Base-by-base conservation (phyloP, 1,140 invertebrate genomes). In the Aphelenchoides besseyi region DNA sequence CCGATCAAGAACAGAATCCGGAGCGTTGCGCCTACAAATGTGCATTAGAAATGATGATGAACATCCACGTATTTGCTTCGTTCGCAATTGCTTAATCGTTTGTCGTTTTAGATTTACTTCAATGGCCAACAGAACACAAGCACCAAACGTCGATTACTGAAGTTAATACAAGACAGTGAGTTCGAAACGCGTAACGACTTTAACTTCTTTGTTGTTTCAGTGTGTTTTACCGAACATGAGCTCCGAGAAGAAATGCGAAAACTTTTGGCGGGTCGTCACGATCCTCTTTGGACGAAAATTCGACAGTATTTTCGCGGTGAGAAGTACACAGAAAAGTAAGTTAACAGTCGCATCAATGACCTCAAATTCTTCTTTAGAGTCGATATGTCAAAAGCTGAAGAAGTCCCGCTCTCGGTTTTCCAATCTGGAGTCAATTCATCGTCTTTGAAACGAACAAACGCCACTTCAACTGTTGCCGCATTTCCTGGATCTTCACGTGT, bases 1-100 rank as follows among this genome's bases (percentile, higher is more conserved):
- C 16, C 29, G 29, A 32, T 3, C 68, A 37, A 54, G 26, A 66
- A 23, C 18, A 53, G n/a, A 64, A 74, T n/a, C 18, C 33, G 12
- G 23, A 72, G 12, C 62, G 73, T 23, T 35, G 32, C 26, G 75
- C 74, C 9, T 76, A 61, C 62, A 55, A 57, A 48, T 23, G 57
- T 12, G 73, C 74, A 2, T 37, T 78, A 41, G 74, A 72, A 29
- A 77, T 74, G 75, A 23, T 74, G n/a, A 8, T 77, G 16, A 73
- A 76, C 23, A 48, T 77, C 29, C 74, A 74, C 23, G 73, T 74
- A 9, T 29, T 28, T 2, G 3, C 71, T 73, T 3, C n/a, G 0
- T 9, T 74, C 9, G 18, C n/a, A 30, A 23, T 32, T 77, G 33
- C 53, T 71, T 73, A 70, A 8, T 18, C 72, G 23, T 16, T 62